Conservation (phyloP, 1,140 invertebrate species). For the Magallana gigas region DNA sequence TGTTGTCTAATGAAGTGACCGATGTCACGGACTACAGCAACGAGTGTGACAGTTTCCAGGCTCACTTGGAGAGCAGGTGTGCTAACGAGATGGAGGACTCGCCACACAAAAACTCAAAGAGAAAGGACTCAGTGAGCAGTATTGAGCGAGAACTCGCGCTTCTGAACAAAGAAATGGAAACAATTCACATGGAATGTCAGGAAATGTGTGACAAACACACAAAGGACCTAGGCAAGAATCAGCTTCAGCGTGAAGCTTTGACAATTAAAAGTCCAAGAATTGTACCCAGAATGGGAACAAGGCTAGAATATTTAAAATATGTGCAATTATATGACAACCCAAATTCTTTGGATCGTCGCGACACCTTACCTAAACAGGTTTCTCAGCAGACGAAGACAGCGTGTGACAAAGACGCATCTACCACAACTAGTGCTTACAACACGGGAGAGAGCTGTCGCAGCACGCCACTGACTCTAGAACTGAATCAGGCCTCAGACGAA, state of each 20-base stretch:
- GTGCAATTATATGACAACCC: slow-evolving; percentile 63
- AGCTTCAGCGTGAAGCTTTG: slow-evolving; percentile 62
- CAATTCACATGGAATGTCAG: slow-evolving; percentile 81
- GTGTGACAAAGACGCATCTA: slow-evolving; percentile 62
- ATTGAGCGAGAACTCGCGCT: slow-evolving; percentile 81
- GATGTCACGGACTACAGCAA: slow-evolving; percentile 69
- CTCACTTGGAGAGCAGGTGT: slow-evolving; percentile 73
- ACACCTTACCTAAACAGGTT: slow-evolving; percentile 58
- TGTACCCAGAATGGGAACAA: slow-evolving; percentile 81
- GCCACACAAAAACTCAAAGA: slow-evolving; percentile 57
- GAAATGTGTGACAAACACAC: slow-evolving; percentile 75
- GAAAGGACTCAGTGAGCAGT: slow-evolving; percentile 77
- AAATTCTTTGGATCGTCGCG: slow-evolving; percentile 57
- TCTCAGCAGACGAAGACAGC: slow-evolving; percentile 36
- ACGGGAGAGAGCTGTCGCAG: slow-evolving; percentile 87
- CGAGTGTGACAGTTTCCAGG: slow-evolving; percentile 74
- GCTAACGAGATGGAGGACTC: slow-evolving; percentile 61
- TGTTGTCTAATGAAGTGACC: slow-evolving; percentile 70
- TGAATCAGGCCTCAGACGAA: slow-evolving; percentile 80
- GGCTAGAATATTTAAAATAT: slow-evolving; percentile 77
- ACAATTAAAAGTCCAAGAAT: slow-evolving; percentile 73
- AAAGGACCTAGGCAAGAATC: slow-evolving; percentile 61
- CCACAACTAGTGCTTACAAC: slow-evolving; percentile 86
- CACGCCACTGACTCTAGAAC: slow-evolving; percentile 83
- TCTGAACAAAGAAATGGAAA: slow-evolving; percentile 82